Base-by-base conservation (phyloP, 2,113 vertebrate genomes). In the Tupaia tana region DNA sequence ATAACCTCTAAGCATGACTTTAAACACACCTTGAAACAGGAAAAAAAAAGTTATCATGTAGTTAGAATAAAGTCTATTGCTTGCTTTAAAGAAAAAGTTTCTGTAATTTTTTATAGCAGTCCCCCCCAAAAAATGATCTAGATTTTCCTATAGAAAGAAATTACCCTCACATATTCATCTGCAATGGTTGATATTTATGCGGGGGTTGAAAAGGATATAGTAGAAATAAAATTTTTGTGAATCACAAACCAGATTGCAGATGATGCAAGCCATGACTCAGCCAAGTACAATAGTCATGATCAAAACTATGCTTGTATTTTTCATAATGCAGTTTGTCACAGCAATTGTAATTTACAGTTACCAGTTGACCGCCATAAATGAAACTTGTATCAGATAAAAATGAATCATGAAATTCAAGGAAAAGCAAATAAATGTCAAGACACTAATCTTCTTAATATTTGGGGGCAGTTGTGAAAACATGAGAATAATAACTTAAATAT, bases 201-300 rank as follows among this genome's bases (percentile, higher is more conserved):
- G 12, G 27, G 66, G 34, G 43, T n/a, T 85, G 58, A 83, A 85
- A 80, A 92, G 74, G 79, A 92, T 86, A 56, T 3, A 34, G 29
- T 85, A n/a, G 63, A 91, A 93, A 87, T 87, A 90, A 95, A 93
- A 90, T 82, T 69, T 69, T 96, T 95, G 94, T 98, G 97, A 98
- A 98, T 98, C 97, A 98, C 96, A 96, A 97, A 97, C 96, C 91
- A 63, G 92, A 97, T 69, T 90, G 94, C 93, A 96, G 89, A 97
- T 98, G 97, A 98, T 97, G 94, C 96, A 97, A 98, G 77, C 89
- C 88, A 97, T 98, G 97, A 98, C 92, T 98, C 97, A 98, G 82
- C 56, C 95, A 96, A 97, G 93, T 96, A 96, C 97, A 97, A 97
- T 96, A 97, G 96, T 91, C 93, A 27, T 8, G 74, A 96, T 96